A percentile compares a stretch with the other conserved stretches of the same genome.
Conservation (phyloP, 2,797 vertebrate species). For the Falco concolor region DNA sequence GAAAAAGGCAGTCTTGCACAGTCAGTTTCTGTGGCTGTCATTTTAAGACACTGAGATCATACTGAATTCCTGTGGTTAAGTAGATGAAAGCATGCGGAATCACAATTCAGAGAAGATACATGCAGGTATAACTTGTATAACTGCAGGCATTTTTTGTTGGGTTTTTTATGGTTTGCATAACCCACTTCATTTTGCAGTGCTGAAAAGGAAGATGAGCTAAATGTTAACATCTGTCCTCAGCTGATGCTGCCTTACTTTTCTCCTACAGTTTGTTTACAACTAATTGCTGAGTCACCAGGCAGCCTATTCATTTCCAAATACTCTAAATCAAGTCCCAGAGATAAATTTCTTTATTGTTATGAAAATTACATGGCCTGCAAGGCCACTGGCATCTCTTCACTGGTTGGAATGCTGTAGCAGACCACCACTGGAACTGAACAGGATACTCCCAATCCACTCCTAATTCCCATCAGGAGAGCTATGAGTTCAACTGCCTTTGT, state of each 20-base stretch:
- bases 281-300: constrained; percentile 60
- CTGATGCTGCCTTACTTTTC: background rate
- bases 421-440: background rate
- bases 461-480: background rate
- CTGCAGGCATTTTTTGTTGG: background rate
- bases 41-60: background rate
- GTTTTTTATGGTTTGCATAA: background rate
- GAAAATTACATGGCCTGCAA: background rate
- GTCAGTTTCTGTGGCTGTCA: background rate
- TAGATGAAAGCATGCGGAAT: background rate
- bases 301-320: constrained; percentile 25
- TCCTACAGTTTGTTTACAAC: constrained; percentile 51
- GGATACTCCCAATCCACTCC: background rate
- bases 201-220: background rate
- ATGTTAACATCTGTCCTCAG: constrained; percentile 12
- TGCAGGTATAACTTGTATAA: background rate
- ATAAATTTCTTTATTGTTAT: background rate
- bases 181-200: background rate
- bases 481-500: background rate
- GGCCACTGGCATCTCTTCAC: background rate
- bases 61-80: background rate
- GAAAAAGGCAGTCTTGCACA: background rate
- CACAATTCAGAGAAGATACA: background rate
- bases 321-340: background rate
- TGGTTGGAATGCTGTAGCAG: background rate